Evolutionary conservation across 2,888 invertebrate genomes (phyloP).

Genomic region (Hydropsyche betteni): DNA sequence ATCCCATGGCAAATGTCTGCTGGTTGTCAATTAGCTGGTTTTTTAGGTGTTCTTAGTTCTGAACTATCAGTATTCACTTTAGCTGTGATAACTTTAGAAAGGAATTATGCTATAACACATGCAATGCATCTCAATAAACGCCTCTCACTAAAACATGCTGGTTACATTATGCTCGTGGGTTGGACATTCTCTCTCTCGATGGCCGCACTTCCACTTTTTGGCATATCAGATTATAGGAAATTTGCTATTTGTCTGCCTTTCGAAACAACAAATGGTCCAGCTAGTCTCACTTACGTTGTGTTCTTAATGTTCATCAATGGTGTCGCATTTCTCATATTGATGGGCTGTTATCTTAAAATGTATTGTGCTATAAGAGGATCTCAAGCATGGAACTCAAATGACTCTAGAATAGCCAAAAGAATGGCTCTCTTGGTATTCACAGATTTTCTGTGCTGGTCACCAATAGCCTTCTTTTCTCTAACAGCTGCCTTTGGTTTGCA

Average conservation of each 20-base stretch:
- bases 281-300: slow-evolving; percentile 88
- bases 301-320: slow-evolving; percentile 92
- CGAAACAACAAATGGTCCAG: slow-evolving; percentile 80
- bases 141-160: slow-evolving; percentile 89
- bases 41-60: slow-evolving; percentile 91
- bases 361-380: slow-evolving; percentile 97
- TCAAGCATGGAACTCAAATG: slow-evolving; percentile 97
- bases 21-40: slow-evolving; percentile 93
- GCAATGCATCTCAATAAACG: slow-evolving; percentile 96
- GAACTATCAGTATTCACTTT: slow-evolving; percentile 95
- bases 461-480: slow-evolving; percentile 94
- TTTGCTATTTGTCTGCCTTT: slow-evolving; percentile 97
- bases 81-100: slow-evolving; percentile 94
- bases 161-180: slow-evolving; percentile 91
- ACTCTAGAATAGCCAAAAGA: slow-evolving; percentile 93
- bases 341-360: slow-evolving; percentile 97
- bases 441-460: slow-evolving; percentile 98
- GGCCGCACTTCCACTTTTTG: slow-evolving; percentile 88
- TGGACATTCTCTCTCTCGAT: slow-evolving; percentile 90
- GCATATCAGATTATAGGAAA: slow-evolving; percentile 93
- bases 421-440: slow-evolving; percentile 98
- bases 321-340: slow-evolving; percentile 90
- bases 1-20: slow-evolving; percentile 97
- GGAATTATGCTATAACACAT: slow-evolving; percentile 97
- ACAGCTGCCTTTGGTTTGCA: slow-evolving; percentile 93